Conservation (phyloP, 2,888 invertebrate genomes). For the Phaonia tiefii region DNA sequence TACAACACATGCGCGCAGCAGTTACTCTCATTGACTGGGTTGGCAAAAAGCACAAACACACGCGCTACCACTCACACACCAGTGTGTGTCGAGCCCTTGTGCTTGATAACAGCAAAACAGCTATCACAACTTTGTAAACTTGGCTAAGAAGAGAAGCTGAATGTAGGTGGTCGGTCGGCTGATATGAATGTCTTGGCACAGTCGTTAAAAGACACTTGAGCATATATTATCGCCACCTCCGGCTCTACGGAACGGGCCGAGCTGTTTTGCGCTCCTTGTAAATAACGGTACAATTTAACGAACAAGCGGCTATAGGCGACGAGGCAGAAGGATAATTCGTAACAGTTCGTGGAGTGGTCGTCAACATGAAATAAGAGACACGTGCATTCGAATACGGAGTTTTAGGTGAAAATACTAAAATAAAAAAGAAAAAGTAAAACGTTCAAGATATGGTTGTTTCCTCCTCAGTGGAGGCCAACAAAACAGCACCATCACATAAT, state of each 20-base stretch:
- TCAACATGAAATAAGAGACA: not conserved
- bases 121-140: slow-evolving; percentile 22
- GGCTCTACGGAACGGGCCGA: not conserved
- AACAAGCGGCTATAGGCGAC: too few species aligned
- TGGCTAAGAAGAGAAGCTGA: slow-evolving; percentile 1
- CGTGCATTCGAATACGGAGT: slow-evolving; percentile 17
- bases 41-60: too few species aligned
- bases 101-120: slow-evolving; percentile 9
- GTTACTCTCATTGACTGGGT: not conserved
- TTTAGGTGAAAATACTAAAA: not conserved
- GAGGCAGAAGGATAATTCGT: too few species aligned
- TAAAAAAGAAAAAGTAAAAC: not conserved
- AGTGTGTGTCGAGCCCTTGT: slow-evolving; percentile 17
- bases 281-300: not conserved
- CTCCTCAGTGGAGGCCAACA: not conserved
- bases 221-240: slow-evolving; percentile 49
- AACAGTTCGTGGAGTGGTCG: not conserved
- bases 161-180: not conserved
- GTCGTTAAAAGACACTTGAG: slow-evolving; percentile 49
- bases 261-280: not conserved
- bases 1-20: not conserved
- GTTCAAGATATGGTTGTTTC: slow-evolving; percentile 22
- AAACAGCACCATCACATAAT: not conserved
- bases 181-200: slow-evolving; percentile 30
- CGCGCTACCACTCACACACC: not conserved